Conservation (phyloP, 2,888 invertebrate species). For the Limenitis camilla region DNA sequence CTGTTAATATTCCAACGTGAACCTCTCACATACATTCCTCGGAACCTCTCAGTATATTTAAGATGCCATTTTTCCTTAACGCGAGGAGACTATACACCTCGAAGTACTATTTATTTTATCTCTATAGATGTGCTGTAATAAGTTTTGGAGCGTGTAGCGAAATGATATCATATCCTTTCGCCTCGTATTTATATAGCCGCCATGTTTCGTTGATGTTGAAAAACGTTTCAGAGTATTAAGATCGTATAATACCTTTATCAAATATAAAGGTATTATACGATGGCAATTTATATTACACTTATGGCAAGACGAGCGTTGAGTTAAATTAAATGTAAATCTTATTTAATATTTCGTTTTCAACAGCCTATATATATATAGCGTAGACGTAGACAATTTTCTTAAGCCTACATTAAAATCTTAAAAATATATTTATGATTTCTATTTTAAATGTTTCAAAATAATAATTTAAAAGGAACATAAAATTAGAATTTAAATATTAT, state of each 20-base stretch:
- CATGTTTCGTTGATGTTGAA: slow-evolving; percentile 18
- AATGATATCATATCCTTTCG: slow-evolving; percentile 21
- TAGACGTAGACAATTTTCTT: too few species aligned
- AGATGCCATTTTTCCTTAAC: slow-evolving; percentile 23
- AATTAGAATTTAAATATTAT: too few species aligned
- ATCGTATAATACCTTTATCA: slow-evolving; percentile 2
- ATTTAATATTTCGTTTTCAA: neutral
- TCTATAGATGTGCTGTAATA: slow-evolving; percentile 19
- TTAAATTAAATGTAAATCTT: neutral
- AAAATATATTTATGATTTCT: too few species aligned
- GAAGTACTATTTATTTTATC: slow-evolving; percentile 26
- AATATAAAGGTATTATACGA: too few species aligned
- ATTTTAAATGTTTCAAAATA: too few species aligned
- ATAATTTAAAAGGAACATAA: too few species aligned
- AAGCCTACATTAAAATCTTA: too few species aligned
- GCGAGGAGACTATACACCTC: slow-evolving; percentile 20
- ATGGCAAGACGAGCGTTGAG: neutral
- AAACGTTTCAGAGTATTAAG: slow-evolving; percentile 6
- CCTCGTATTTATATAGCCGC: slow-evolving; percentile 11
- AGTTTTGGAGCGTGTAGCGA: slow-evolving; percentile 22
- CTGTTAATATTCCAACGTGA: neutral
- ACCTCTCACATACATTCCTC: slow-evolving; percentile 2
- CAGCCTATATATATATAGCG: neutral
- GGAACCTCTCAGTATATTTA: slow-evolving; percentile 6
- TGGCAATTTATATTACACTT: slow-evolving; percentile 1